Base-by-base conservation (phyloP, 2,888 invertebrate species). In the Gymnocheta viridis region DNA sequence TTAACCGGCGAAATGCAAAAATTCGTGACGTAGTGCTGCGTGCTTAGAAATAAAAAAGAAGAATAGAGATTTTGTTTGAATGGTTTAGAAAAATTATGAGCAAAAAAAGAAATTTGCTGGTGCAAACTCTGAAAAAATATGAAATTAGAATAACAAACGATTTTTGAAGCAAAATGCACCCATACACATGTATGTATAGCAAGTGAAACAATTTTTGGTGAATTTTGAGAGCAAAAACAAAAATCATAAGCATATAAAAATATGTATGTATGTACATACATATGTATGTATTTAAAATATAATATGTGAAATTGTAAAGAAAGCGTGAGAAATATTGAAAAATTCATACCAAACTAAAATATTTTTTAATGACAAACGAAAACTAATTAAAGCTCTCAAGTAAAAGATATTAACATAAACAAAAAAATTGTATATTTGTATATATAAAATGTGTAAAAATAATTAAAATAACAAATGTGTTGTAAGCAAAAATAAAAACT, bases 1-100 rank as follows among this genome's bases (percentile, higher is more conserved):
- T 81, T 78, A 81, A 69, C 81, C 81, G 81, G 84, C 81, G 81
- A 84, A 84, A 78, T 80, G 80, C 67, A 60, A 64, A 82, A 77
- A 77, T 47, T 67, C 62, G 81, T 84, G 81, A 81, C 77, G 77
- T 84, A 62, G 77, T 80, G 73, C 56, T 74, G 80, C 67, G 72
- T 84, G 83, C 35, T 72, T 79, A 44, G 14, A 72, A 70, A 70
- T 32, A 60, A 56, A 44, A 56, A 54, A 14, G 6, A 54, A 38
- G 41, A 72, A 66, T 47, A 41, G 35, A 72, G 1, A 58, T 47
- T 35, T 79, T 66, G 60, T 64, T 58, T 72, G 64, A 58, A 56
- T 49, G 41, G 27, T 64, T 72, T 72, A 56, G 44, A 47, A 51
- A 58, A 49, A 41, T 60, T 14, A 58, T 58, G 17, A 58, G 41